These are phyloP conservation scores for Centropristis striata DNA, from an alignment of 2,113 vertebrate genomes.

Conservation along the genomic window DNA sequence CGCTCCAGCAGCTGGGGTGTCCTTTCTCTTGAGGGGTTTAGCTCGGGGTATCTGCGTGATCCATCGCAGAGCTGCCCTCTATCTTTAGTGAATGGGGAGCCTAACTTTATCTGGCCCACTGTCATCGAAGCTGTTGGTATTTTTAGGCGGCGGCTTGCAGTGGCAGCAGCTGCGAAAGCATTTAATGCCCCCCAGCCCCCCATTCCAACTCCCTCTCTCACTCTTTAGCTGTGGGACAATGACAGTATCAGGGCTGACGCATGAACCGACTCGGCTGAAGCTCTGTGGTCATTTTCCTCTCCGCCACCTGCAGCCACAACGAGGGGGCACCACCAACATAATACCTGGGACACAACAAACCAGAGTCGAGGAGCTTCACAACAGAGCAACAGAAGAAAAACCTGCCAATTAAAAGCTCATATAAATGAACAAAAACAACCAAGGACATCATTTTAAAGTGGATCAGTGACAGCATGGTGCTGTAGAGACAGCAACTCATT, in stretches of 20 bases:
- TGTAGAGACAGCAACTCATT: slow-evolving; percentile 14
- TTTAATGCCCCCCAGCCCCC: slow-evolving; percentile 51
- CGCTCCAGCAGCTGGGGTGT: slow-evolving; percentile 43
- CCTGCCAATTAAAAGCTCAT: slow-evolving; percentile 10
- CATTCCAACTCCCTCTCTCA: slow-evolving; percentile 42
- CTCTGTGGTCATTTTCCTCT: slow-evolving; percentile 43
- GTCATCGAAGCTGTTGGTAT: slow-evolving; percentile 80
- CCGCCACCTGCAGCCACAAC: slow-evolving; percentile 35
- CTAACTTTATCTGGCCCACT: slow-evolving; percentile 78
- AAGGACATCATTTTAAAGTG: background rate
- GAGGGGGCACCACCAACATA: background rate
- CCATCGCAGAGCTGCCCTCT: slow-evolving; percentile 63
- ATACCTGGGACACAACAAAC: slow-evolving; percentile 3
- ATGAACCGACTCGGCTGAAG: slow-evolving; percentile 22
- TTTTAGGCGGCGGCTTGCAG: slow-evolving; percentile 76
- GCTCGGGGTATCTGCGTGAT: slow-evolving; percentile 61
- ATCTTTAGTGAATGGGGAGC: slow-evolving; percentile 80
- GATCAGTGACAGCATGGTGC: slow-evolving; percentile 1
- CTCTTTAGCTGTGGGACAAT: slow-evolving; percentile 68
- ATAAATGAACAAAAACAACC: slow-evolving; percentile 14
- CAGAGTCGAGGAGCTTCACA: background rate
- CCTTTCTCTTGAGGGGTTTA: slow-evolving; percentile 60
- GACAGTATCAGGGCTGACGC: slow-evolving; percentile 58
- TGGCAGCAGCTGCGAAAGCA: slow-evolving; percentile 82
- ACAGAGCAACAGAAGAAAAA: background rate